phyloP scores from a whole-genome alignment of 30 jellyfish, hydroid and myxozoan species.

The Chrysaora quinquecirrha region DNA sequence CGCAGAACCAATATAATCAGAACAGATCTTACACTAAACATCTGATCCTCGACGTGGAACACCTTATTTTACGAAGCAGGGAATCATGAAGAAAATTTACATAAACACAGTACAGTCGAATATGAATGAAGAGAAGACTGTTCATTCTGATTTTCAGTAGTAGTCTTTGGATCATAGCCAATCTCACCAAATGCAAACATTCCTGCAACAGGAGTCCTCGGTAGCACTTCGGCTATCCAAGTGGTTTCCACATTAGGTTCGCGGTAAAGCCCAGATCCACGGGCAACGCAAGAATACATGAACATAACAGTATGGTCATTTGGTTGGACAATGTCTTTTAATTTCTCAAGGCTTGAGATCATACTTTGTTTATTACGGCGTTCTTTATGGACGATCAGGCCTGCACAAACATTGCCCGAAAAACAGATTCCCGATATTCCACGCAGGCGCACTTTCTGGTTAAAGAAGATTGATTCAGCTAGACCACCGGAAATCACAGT shows the following conservation, averaged over 20 bases:
- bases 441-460: not conserved
- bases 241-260: constrained; percentile 53
- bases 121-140: constrained; percentile 37
- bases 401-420: constrained; percentile 54
- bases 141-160: not conserved
- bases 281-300: constrained; percentile 70
- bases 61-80: too few relatives aligned
- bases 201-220: constrained; percentile 48
- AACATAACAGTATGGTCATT: constrained; percentile 11
- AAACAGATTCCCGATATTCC: constrained; percentile 64
- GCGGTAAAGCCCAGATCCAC: constrained; percentile 40
- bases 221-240: constrained; percentile 57
- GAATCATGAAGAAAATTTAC: constrained; percentile 23
- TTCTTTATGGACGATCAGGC: constrained; percentile 18
- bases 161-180: constrained; percentile 18
- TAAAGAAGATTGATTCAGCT: constrained; percentile 11
- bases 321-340: not conserved
- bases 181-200: constrained; percentile 77
- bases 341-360: not conserved
- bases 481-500: constrained; percentile 55
- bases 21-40: too few relatives aligned
- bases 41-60: too few relatives aligned
- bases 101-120: constrained; percentile 66
- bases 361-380: not conserved
- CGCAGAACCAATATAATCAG: too few relatives aligned